These are phyloP conservation scores for Forbesichthys agassizii DNA, from an alignment of 2,113 vertebrate genomes.

Conservation along the genomic window DNA sequence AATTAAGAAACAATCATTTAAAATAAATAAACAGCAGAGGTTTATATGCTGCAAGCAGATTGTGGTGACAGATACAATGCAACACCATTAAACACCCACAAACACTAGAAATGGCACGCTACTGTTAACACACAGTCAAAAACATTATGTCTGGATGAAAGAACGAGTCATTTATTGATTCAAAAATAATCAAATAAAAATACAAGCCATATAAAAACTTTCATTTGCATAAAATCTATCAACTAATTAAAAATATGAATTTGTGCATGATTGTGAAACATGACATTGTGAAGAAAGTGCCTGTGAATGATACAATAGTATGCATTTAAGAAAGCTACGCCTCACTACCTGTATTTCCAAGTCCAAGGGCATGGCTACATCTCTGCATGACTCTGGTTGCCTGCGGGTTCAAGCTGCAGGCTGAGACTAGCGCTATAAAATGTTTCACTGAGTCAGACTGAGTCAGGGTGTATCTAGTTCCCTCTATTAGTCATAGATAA, in stretches of 20 bases:
- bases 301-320: neutral
- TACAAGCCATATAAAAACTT: too few relatives aligned
- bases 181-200: too few relatives aligned
- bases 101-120: too few relatives aligned
- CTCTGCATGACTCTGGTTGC: neutral
- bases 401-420: constrained; percentile 3
- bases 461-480: constrained; percentile 45
- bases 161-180: too few relatives aligned
- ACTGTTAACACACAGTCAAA: too few relatives aligned
- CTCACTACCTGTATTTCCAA: neutral
- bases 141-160: too few relatives aligned
- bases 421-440: constrained; percentile 33
- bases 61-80: too few relatives aligned
- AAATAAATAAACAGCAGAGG: too few relatives aligned
- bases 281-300: constrained; percentile 2
- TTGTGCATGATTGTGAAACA: neutral
- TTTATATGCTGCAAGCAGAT: too few relatives aligned
- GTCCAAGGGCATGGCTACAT: neutral
- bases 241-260: neutral
- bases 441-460: constrained; percentile 9
- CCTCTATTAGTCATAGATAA: constrained; percentile 43
- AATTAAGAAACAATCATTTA: neutral
- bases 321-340: neutral
- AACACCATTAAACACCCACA: too few relatives aligned
- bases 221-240: too few relatives aligned